phyloP scores from a whole-genome alignment of 1,140 invertebrate genomes.

The Caligus rogercresseyi region DNA sequence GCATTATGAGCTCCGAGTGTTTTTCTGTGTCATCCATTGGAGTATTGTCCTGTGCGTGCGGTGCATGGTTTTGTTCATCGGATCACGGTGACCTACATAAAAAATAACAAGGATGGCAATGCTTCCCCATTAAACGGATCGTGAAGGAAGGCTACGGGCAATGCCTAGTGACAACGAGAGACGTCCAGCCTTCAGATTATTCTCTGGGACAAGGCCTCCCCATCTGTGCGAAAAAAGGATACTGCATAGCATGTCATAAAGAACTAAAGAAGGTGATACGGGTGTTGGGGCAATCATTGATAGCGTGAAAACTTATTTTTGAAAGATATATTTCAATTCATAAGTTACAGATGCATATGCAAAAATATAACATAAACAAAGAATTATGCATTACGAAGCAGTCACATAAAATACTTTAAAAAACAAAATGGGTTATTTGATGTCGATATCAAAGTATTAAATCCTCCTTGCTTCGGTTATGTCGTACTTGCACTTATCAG shows the following conservation, averaged over 20 bases:
- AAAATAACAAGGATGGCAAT: no score
- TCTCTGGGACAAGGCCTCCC: neutral
- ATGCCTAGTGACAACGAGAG: neutral
- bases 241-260: neutral
- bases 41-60: neutral
- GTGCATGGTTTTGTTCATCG: neutral
- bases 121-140: neutral
- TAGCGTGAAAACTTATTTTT: no score
- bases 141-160: neutral
- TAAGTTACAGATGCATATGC: no score
- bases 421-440: no score
- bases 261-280: neutral
- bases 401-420: no score
- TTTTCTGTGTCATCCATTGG: neutral
- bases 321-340: no score
- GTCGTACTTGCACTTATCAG: no score
- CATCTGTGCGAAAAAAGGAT: neutral
- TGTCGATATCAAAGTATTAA: no score
- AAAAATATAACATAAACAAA: no score
- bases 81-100: neutral
- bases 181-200: neutral
- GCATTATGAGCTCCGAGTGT: neutral
- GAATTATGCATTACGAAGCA: no score
- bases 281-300: no score
- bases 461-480: no score